A percentile compares a stretch with the other conserved stretches of the same genome.
These are phyloP conservation scores for Drosophila stalkeri DNA, from an alignment of 2,888 invertebrate species.

Conservation along the genomic window DNA sequence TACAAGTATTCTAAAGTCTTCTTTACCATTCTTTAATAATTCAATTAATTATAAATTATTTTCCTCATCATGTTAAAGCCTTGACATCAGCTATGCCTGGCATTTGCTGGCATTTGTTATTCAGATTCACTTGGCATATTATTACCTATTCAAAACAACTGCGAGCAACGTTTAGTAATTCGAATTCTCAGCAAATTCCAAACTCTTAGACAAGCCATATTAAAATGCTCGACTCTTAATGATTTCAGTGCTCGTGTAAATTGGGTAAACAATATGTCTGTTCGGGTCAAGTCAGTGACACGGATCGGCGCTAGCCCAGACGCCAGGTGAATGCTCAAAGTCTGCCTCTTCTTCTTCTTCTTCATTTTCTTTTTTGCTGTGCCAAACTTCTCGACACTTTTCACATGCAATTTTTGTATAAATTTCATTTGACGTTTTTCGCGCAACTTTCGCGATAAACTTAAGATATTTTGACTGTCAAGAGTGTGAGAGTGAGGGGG, in stretches of 20 bases:
- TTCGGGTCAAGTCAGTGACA: not conserved
- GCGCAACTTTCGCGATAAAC: slow-evolving; percentile 62
- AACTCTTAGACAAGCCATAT: not conserved
- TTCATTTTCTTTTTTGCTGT: slow-evolving; percentile 5
- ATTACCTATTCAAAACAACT: not conserved
- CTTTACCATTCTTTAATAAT: no score
- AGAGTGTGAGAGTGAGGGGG: not conserved
- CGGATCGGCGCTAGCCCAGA: slow-evolving; percentile 7
- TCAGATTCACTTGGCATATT: not conserved
- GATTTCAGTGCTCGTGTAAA: not conserved
- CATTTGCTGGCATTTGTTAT: not conserved
- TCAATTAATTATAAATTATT: not conserved
- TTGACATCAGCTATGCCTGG: not conserved
- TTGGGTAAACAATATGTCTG: slow-evolving; percentile 32
- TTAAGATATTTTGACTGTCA: slow-evolving; percentile 27
- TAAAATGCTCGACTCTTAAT: not conserved
- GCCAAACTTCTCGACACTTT: slow-evolving; percentile 64
- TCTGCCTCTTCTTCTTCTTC: not conserved
- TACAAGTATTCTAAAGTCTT: no score
- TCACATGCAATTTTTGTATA: slow-evolving; percentile 73
- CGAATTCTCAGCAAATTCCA: not conserved
- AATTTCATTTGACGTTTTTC: slow-evolving; percentile 75
- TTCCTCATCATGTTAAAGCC: not conserved
- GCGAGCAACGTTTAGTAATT: no score
- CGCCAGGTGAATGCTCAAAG: slow-evolving; percentile 9